Conservation (phyloP, 2,113 vertebrate species). For the Notechis scutatus region DNA sequence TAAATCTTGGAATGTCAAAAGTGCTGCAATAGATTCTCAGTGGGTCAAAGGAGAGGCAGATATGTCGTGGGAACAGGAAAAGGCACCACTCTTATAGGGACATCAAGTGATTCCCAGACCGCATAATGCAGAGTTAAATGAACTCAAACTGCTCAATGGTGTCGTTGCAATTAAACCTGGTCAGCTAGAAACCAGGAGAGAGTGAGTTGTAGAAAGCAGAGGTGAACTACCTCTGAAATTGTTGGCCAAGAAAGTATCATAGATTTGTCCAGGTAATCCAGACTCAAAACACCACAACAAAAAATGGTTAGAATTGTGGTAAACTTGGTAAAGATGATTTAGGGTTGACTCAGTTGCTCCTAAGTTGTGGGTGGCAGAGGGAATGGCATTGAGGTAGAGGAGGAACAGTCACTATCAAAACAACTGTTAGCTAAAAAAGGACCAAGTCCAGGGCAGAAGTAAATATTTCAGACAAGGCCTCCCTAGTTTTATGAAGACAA, state of each 20-base stretch:
- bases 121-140: neutral
- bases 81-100: neutral
- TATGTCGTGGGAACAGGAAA: neutral
- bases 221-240: neutral
- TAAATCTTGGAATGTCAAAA: neutral
- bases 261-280: neutral
- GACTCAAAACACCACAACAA: neutral
- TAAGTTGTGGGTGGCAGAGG: neutral
- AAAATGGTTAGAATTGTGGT: neutral
- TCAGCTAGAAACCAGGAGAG: neutral
- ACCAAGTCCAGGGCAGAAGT: neutral
- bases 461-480: neutral
- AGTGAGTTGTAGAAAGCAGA: neutral
- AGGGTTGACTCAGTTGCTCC: neutral
- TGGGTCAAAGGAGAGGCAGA: neutral
- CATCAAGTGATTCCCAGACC: neutral
- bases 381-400: neutral
- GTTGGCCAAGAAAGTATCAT: neutral
- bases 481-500: neutral
- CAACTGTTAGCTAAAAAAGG: neutral
- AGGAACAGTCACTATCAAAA: neutral
- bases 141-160: neutral
- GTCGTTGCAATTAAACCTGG: neutral
- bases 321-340: neutral
- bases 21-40: neutral